These are phyloP conservation scores for Ciconia nigra DNA, from an alignment of 2,797 vertebrate genomes.

Conservation along the genomic window DNA sequence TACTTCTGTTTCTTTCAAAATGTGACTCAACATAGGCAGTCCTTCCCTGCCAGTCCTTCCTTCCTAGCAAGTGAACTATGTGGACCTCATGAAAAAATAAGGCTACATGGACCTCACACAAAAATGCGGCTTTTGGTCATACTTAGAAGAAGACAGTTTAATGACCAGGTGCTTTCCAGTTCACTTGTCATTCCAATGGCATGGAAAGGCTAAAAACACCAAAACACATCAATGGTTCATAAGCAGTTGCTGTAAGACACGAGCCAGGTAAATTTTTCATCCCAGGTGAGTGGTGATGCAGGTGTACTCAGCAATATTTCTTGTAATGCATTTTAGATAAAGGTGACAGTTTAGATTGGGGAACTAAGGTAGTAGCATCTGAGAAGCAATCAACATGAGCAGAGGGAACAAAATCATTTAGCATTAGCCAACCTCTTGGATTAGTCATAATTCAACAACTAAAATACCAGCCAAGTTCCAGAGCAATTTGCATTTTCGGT, in stretches of 20 bases:
- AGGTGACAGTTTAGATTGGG: not conserved
- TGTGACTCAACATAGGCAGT: not conserved
- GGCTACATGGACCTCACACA: not conserved
- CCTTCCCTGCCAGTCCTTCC: not conserved
- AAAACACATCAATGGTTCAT: not conserved
- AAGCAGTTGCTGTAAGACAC: not conserved
- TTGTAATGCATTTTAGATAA: not conserved
- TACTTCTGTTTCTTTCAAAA: not conserved
- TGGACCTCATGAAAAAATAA: not conserved
- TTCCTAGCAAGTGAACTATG: not conserved
- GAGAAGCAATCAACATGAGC: not conserved
- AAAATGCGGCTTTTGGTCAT: not conserved
- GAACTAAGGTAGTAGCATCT: not conserved
- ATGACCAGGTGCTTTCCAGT: not conserved
- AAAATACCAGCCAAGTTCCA: not conserved
- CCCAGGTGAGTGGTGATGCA: not conserved
- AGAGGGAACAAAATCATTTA: not conserved
- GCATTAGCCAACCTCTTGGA: not conserved
- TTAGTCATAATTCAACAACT: not conserved
- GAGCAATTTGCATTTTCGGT: not conserved
- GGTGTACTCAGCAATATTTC: not conserved
- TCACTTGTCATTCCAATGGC: not conserved
- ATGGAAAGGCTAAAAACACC: not conserved
- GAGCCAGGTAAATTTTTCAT: not conserved
- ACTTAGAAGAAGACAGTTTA: not conserved